phyloP scores from a whole-genome alignment of 2,797 vertebrate genomes.

The Oceanodroma leucorhoa region DNA sequence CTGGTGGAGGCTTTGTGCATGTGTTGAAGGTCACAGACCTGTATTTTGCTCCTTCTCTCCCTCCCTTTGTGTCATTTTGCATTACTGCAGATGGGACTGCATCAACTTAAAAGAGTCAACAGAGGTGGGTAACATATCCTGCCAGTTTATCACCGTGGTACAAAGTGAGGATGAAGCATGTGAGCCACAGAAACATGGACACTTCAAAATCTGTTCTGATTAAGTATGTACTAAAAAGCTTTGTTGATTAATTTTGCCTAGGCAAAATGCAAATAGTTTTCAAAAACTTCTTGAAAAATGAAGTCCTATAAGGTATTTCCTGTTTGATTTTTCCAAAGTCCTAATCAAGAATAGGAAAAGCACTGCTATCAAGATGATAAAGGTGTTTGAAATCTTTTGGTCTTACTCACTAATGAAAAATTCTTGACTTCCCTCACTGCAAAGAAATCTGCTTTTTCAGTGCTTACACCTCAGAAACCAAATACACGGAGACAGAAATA shows the following conservation, averaged over 20 bases:
- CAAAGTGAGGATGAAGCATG: neutral
- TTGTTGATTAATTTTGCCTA: neutral
- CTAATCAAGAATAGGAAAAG: neutral
- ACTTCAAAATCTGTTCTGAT: neutral
- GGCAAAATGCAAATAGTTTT: neutral
- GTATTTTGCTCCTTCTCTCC: neutral
- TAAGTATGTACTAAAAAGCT: neutral
- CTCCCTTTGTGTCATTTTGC: neutral
- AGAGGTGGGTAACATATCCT: neutral
- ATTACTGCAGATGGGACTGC: neutral
- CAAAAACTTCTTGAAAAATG: neutral
- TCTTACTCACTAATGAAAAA: neutral
- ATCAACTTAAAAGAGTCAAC: neutral
- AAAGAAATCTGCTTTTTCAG: neutral
- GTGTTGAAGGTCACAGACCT: neutral
- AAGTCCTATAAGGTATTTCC: neutral
- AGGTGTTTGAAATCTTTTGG: neutral
- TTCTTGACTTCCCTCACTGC: neutral
- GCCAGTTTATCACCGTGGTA: neutral
- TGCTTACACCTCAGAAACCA: neutral
- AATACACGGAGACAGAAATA: neutral
- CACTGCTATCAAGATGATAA: neutral
- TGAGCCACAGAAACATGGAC: neutral
- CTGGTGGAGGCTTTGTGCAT: neutral
- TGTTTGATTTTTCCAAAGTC: neutral